These are phyloP conservation scores for Cepaea hortensis DNA, from an alignment of 2,888 invertebrate genomes.

Conservation along the genomic window DNA sequence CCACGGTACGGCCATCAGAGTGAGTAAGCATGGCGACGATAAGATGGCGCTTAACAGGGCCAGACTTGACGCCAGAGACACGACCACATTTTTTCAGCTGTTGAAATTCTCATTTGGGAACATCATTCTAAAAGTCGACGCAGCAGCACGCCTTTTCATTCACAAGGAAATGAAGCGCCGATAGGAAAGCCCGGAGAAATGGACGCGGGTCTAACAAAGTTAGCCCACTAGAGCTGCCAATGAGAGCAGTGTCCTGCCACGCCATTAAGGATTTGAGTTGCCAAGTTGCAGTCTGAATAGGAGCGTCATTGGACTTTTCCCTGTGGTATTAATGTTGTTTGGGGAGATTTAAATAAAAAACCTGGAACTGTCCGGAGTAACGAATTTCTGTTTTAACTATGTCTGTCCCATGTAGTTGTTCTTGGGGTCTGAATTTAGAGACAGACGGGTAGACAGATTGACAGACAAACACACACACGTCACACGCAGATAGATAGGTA, in stretches of 20 bases:
- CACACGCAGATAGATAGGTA: too few species aligned
- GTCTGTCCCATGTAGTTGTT: too few species aligned
- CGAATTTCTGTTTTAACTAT: neutral
- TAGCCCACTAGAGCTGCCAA: neutral
- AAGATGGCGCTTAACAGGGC: neutral
- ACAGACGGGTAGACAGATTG: too few species aligned
- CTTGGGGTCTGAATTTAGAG: too few species aligned
- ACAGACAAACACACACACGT: too few species aligned
- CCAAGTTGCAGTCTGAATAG: neutral
- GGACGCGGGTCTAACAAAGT: conserved; percentile 20
- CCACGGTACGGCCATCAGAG: neutral
- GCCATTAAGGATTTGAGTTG: conserved; percentile 26
- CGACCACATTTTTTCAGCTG: neutral
- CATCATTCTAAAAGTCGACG: neutral
- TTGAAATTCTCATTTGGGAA: neutral
- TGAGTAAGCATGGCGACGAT: neutral
- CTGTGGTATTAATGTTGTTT: neutral
- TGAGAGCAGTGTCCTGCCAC: conserved; percentile 6
- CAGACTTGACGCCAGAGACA: neutral
- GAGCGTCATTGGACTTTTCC: neutral
- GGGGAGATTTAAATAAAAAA: neutral
- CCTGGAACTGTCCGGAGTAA: neutral
- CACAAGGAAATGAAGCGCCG: conserved; percentile 36
- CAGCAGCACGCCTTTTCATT: neutral
- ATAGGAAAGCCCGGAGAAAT: conserved; percentile 16